Evolutionary conservation across 2,888 invertebrate genomes (phyloP), one percentile per base, ranked within the genome.

Genomic region (Dryocosmus kuriphilus): DNA sequence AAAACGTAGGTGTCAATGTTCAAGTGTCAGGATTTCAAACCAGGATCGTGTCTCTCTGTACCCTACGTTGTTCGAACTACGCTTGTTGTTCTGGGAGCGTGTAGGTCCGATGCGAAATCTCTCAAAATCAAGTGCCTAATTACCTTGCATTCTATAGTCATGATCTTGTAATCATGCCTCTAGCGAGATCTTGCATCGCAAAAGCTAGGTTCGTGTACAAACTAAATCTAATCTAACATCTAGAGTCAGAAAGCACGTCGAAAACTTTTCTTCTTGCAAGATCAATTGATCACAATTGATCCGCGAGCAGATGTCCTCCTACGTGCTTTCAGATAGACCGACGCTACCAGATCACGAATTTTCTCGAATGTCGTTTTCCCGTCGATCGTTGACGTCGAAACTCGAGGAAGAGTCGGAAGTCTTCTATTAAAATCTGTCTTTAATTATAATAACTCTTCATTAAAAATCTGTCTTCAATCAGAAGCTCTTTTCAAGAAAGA

Each of bases 161-260:
- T 63, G 63, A 63, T 63, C n/a, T 30, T 46, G 19, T 24, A 71
- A 27, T 71, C 32, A 71, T 55, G 71, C 71, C 71, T 55, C 30
- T 32, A 71, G 30, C 63, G 32, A 38, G 11, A 73, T 76, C 32
- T 76, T 51, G 65, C 51, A 62, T 62, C 78, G 79, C 76, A 77
- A 80, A 84, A 84, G 84, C 85, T 79, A 46, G 80, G 76, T 81
- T 81, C 75, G 78, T 81, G 84, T 85, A 81, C 74, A 78, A 71
- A 76, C 83, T 84, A 85, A 74, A 78, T 83, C 81, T 83, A 82
- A 76, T 77, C 82, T 57, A 83, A 84, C 83, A 83, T 83, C 80
- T 78, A 83, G 81, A 79, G 77, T 80, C 79, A 80, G 80, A 80
- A 77, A 71, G 71, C 81, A 80, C 82, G 81, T 81, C 71, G 65